These are phyloP conservation scores for Rhingia rostrata DNA, from an alignment of 2,888 invertebrate genomes.

Conservation along the genomic window DNA sequence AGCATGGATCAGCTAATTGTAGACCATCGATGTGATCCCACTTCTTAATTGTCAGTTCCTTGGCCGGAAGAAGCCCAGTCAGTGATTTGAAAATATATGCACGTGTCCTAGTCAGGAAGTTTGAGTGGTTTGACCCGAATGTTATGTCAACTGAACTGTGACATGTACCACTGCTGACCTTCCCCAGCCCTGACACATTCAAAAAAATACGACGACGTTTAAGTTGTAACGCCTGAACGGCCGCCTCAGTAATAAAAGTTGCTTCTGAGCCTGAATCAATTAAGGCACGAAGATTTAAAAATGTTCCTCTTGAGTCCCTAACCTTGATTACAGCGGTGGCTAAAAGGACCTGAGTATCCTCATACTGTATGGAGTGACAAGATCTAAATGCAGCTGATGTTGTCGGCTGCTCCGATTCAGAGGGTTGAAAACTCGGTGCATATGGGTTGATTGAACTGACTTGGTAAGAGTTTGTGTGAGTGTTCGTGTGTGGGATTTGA, in stretches of 20 bases:
- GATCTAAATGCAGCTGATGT: conserved; percentile 4
- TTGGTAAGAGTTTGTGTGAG: conserved; percentile 14
- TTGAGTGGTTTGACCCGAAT: conserved; percentile 8
- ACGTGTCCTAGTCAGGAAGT: conserved; percentile 4
- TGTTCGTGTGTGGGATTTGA: conserved; percentile 17
- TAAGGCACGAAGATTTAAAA: conserved; percentile 11
- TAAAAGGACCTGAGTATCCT: conserved; percentile 18
- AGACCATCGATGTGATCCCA: conserved; percentile 21
- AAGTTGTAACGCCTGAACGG: conserved; percentile 1
- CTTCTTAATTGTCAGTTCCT: conserved; percentile 1
- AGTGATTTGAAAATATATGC: conserved; percentile 17
- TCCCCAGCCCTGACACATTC: conserved; percentile 27
- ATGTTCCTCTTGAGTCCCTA: background rate
- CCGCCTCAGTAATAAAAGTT: conserved; percentile 14
- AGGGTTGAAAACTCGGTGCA: conserved; percentile 6
- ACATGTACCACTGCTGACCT: conserved; percentile 18
- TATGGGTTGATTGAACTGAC: conserved; percentile 5
- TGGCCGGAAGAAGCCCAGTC: conserved; percentile 20
- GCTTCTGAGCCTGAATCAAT: conserved; percentile 32
- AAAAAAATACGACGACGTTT: conserved; percentile 2
- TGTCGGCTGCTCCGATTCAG: conserved; percentile 10
- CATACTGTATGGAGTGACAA: conserved; percentile 13
- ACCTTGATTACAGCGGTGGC: conserved; percentile 22
- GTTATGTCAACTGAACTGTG: conserved; percentile 16
- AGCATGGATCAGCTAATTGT: conserved; percentile 16